A percentile compares a stretch with the other conserved stretches of the same genome.
Evolutionary conservation across 2,797 vertebrate species (phyloP).

Genomic region (Margarornis squamiger): DNA sequence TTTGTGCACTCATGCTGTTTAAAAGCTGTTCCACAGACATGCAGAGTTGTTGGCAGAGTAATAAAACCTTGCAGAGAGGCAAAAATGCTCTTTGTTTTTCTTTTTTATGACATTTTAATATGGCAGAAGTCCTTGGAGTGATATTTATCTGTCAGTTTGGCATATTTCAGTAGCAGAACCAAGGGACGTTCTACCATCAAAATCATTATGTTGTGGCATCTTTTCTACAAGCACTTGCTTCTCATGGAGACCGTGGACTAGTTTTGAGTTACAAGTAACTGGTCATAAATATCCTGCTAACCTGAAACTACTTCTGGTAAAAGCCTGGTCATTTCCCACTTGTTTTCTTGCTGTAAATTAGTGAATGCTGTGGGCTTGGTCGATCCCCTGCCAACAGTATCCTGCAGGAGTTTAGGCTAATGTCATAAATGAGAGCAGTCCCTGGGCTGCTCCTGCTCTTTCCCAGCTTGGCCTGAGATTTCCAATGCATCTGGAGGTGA

Average conservation of each 20-base stretch:
- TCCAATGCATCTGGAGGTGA: neutral
- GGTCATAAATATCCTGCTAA: neutral
- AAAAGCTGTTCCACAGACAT: neutral
- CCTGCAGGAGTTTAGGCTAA: neutral
- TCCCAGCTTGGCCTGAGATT: neutral
- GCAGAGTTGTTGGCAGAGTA: neutral
- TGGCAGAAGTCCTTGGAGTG: neutral
- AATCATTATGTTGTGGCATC: neutral
- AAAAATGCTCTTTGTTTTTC: neutral
- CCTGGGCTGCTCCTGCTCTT: neutral
- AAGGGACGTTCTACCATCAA: neutral
- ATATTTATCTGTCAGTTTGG: neutral
- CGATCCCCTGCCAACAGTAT: neutral
- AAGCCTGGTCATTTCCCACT: neutral
- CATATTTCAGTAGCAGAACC: neutral
- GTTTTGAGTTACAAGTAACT: neutral
- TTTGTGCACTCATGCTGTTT: accelerated
- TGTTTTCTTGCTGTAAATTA: neutral
- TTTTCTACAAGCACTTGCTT: neutral
- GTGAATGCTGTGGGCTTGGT: neutral
- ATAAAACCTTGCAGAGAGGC: neutral
- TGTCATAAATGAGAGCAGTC: neutral
- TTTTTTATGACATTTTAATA: neutral
- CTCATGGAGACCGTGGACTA: neutral
- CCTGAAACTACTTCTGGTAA: neutral